phyloP scores from a whole-genome alignment of 2,797 vertebrate genomes.

The Taeniopygia guttata region DNA sequence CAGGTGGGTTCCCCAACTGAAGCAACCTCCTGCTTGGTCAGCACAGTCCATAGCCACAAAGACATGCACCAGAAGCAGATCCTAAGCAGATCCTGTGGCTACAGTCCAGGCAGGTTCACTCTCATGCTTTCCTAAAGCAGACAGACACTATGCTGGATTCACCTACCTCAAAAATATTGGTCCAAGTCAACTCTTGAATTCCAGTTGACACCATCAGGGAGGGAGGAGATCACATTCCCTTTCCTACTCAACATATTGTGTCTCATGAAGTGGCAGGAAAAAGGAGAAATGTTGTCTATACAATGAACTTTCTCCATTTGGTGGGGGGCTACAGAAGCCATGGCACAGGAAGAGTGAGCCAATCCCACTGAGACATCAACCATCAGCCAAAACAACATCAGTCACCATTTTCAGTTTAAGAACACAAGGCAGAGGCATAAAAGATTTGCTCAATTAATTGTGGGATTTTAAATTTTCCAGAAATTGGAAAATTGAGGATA shows the following conservation, averaged over 20 bases:
- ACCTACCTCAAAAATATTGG: neutral
- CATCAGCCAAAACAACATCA: neutral
- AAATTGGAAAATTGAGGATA: neutral
- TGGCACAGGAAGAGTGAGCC: neutral
- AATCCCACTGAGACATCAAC: neutral
- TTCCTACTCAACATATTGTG: neutral
- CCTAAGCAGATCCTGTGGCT: neutral
- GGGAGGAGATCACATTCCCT: neutral
- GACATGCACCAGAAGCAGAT: neutral
- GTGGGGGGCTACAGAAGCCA: neutral
- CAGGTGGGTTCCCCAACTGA: neutral
- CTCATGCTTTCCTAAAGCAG: neutral
- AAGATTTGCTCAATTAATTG: conserved; percentile 1
- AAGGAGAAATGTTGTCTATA: neutral
- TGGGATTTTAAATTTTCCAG: conserved; percentile 29
- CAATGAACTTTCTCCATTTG: neutral
- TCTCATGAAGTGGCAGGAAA: neutral
- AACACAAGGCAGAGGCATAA: neutral
- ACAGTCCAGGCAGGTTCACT: neutral
- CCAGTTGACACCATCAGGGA: neutral
- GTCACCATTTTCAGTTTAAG: neutral
- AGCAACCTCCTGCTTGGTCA: neutral
- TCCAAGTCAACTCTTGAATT: neutral
- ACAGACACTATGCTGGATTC: neutral
- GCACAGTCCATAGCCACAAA: neutral